A percentile compares a stretch with the other conserved stretches of the same genome.
phyloP scores from a whole-genome alignment of 1,140 invertebrate species.

The Drosophila yakuba region DNA sequence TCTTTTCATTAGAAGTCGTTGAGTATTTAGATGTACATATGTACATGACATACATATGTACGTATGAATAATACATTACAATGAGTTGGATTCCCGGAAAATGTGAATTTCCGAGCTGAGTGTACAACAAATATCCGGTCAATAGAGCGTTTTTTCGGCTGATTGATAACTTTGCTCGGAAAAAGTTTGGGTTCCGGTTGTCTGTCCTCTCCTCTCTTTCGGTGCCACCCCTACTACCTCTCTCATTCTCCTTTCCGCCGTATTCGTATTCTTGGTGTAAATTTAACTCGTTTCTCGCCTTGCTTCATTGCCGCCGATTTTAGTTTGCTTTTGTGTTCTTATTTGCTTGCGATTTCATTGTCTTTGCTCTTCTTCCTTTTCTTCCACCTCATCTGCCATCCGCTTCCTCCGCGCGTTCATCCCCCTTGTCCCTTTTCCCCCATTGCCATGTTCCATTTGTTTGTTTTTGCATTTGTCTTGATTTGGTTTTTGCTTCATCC shows the following conservation, averaged over 20 bases:
- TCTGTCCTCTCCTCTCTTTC: slow-evolving; percentile 6
- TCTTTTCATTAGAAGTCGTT: no score
- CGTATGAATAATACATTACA: background rate
- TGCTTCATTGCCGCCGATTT: slow-evolving; percentile 43
- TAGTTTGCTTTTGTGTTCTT: slow-evolving; percentile 57
- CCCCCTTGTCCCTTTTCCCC: background rate
- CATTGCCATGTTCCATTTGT: slow-evolving; percentile 23
- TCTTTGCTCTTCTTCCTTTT: slow-evolving; percentile 37
- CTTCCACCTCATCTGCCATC: slow-evolving; percentile 2
- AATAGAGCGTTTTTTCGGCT: slow-evolving; percentile 42
- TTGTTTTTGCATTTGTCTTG: slow-evolving; percentile 31
- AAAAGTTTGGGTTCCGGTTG: slow-evolving; percentile 43
- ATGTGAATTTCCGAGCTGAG: slow-evolving; percentile 1
- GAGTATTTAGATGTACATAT: no score
- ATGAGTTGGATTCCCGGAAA: background rate
- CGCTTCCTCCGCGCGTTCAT: slow-evolving; percentile 5
- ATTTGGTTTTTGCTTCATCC: slow-evolving; percentile 21
- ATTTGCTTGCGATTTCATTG: slow-evolving; percentile 71
- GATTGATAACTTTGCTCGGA: slow-evolving; percentile 68
- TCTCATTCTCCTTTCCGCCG: background rate
- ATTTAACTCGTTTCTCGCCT: slow-evolving; percentile 69
- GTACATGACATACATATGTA: no score
- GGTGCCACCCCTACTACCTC: background rate
- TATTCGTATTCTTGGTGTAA: slow-evolving; percentile 52
- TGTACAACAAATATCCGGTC: slow-evolving; percentile 13